Percentiles rank a stretch among this genome's conserved stretches.
Evolutionary conservation across 37 sponge, comb jelly and placozoan genomes (phyloP).

Genomic region (Agelas oroides): DNA sequence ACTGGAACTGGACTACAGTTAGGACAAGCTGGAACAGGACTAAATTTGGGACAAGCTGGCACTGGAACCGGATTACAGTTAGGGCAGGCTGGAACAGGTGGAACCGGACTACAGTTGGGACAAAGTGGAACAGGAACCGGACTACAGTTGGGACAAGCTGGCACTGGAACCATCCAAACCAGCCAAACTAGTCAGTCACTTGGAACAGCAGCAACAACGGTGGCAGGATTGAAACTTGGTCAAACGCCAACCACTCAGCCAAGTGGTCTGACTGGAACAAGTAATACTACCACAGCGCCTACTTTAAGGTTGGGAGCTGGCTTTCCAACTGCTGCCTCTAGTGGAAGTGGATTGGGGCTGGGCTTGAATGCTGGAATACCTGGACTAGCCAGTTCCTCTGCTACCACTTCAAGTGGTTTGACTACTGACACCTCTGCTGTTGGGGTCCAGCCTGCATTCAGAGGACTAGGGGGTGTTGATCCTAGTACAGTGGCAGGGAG

Average conservation of each 20-base stretch:
- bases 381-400: not conserved
- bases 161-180: too few species aligned
- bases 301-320: not conserved
- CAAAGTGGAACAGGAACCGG: not conserved
- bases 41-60: not conserved
- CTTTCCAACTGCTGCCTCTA: not conserved
- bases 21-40: not conserved
- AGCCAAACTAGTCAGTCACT: not conserved
- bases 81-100: not conserved
- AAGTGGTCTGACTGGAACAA: not conserved
- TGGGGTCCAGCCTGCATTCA: not conserved
- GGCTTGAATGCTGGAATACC: not conserved
- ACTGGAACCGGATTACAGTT: not conserved
- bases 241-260: not conserved
- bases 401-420: not conserved
- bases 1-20: constrained; percentile 11
- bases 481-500: not conserved
- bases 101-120: constrained; percentile 5
- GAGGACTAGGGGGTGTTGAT: constrained; percentile 47
- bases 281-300: not conserved
- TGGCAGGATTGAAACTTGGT: not conserved
- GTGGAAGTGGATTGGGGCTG: not conserved
- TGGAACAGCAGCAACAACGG: not conserved
- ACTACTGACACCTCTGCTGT: not conserved
- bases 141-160: constrained; percentile 23